A percentile compares a stretch with the other conserved stretches of the same genome.
phyloP scores from a whole-genome alignment of 2,797 vertebrate species.

The Parauchenoglanis punctatus region DNA sequence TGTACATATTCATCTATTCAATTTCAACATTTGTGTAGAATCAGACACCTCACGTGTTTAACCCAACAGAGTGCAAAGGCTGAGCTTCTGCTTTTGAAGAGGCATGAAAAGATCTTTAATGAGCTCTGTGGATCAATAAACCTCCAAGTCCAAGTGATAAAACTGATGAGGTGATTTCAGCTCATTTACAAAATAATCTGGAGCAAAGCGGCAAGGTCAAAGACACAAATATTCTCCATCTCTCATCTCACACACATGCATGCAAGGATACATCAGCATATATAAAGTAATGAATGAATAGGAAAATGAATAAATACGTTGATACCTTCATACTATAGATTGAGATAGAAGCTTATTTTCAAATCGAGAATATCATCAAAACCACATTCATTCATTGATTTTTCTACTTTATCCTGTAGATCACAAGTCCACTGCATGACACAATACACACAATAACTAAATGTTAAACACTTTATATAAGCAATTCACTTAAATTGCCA shows the following conservation, averaged over 20 bases:
- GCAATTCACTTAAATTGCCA: not conserved
- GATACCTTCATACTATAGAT: not conserved
- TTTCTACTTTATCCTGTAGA: not conserved
- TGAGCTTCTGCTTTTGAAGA: not conserved
- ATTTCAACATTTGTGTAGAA: not conserved
- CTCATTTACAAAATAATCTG: conserved; percentile 17
- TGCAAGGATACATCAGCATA: not conserved
- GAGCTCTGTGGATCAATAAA: conserved; percentile 44
- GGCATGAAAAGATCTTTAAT: conserved; percentile 34
- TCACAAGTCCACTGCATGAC: not conserved
- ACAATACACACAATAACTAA: too few species aligned
- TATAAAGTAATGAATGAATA: not conserved
- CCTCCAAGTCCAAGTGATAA: conserved; percentile 30
- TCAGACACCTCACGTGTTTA: conserved; percentile 13
- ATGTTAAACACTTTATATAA: not conserved
- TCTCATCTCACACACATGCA: not conserved
- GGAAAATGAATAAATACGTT: not conserved
- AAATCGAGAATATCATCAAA: not conserved
- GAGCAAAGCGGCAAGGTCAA: not conserved
- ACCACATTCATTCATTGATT: not conserved
- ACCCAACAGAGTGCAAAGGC: not conserved
- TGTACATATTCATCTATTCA: not conserved
- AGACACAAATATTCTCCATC: not conserved
- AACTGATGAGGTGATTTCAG: conserved; percentile 23
- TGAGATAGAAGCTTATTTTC: not conserved